These are phyloP conservation scores for Phalera bucephala DNA, from an alignment of 2,888 invertebrate species.

Conservation along the genomic window DNA sequence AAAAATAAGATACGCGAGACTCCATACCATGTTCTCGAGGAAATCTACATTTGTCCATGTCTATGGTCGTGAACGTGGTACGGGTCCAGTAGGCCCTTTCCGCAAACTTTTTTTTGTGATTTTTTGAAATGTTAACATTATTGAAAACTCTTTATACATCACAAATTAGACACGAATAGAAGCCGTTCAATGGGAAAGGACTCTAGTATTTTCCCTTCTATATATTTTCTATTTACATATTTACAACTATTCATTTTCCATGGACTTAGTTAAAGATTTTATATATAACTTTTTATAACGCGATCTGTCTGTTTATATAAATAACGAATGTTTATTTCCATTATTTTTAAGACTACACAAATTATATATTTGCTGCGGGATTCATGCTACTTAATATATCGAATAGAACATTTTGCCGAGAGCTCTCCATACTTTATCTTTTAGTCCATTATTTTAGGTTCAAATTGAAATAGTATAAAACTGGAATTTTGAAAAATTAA, in stretches of 20 bases:
- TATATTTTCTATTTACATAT: constrained; percentile 68
- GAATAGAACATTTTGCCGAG: constrained; percentile 11
- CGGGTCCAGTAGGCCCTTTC: constrained; percentile 60
- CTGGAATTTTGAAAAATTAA: constrained; percentile 12
- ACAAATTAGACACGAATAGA: constrained; percentile 63
- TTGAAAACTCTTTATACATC: constrained; percentile 58
- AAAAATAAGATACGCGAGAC: constrained; percentile 46
- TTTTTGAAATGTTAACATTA: constrained; percentile 43
- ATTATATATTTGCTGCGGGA: constrained; percentile 13
- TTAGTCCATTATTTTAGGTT: constrained; percentile 8
- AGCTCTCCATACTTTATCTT: constrained; percentile 8
- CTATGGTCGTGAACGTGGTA: constrained; percentile 49
- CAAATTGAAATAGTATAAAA: constrained; percentile 19
- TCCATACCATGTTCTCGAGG: constrained; percentile 46
- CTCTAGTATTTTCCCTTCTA: constrained; percentile 45
- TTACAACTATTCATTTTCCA: constrained; percentile 56
- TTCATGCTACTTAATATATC: not conserved
- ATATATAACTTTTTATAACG: constrained; percentile 37
- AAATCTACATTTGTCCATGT: constrained; percentile 20
- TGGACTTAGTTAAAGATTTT: constrained; percentile 45
- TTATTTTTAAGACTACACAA: constrained; percentile 21
- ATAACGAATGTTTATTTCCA: constrained; percentile 31
- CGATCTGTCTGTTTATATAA: constrained; percentile 26
- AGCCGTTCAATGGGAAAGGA: constrained; percentile 58
- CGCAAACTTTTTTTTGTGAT: constrained; percentile 55